Conservation (phyloP, 1,140 invertebrate species). For the Bombyx mandarina region DNA sequence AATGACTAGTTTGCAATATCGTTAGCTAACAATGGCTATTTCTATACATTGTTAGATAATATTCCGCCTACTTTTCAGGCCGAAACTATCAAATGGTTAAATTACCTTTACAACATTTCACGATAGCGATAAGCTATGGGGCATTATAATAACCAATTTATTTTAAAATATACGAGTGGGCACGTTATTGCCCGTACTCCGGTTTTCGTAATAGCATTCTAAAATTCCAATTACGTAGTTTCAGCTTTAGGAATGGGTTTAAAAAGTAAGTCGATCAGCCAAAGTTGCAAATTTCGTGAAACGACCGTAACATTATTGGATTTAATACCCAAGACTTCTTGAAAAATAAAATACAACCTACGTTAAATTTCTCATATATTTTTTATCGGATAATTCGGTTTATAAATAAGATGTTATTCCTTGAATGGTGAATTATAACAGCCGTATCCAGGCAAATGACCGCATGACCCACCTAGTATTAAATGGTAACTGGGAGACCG, state of each 20-base stretch:
- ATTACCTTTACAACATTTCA: constrained; percentile 26
- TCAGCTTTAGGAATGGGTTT: background rate
- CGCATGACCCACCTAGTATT: no score
- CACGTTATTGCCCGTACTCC: constrained; percentile 8
- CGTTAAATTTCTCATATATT: no score
- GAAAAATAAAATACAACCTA: no score
- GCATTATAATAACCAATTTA: constrained; percentile 27
- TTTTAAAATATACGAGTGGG: constrained; percentile 21
- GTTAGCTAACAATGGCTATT: constrained; percentile 18
- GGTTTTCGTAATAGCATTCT: constrained; percentile 5
- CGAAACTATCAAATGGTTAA: constrained; percentile 26
- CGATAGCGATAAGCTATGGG: constrained; percentile 24
- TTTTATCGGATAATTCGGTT: no score
- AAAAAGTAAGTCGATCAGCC: no score
- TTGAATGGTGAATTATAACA: no score
- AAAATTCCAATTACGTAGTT: constrained; percentile 8
- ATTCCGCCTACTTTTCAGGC: constrained; percentile 19
- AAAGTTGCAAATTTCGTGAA: no score
- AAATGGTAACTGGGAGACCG: no score
- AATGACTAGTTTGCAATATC: constrained; percentile 20
- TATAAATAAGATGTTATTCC: no score
- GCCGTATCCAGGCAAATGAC: no score
- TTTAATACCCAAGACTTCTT: no score
- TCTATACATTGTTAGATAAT: constrained; percentile 15
- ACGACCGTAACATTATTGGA: no score